Percentiles rank a stretch among this genome's conserved stretches.
Evolutionary conservation across 2,797 vertebrate genomes (phyloP).

Genomic region (Malurus splendens): DNA sequence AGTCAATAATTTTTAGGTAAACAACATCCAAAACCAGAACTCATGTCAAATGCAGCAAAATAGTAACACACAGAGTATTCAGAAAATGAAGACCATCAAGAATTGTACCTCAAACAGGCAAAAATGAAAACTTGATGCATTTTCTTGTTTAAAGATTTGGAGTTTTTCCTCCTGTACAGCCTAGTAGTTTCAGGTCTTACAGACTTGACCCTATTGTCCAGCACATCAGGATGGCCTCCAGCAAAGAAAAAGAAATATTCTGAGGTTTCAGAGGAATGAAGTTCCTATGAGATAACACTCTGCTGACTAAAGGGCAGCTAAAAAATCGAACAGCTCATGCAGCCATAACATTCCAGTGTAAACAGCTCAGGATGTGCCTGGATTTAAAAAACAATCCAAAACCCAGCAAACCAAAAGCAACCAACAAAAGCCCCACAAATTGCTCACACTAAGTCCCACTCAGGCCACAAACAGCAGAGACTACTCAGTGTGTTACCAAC

Average conservation of each 20-base stretch:
- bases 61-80: not conserved
- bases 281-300: not conserved
- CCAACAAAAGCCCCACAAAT: not conserved
- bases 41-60: not conserved
- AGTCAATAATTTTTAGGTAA: not conserved
- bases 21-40: not conserved
- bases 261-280: not conserved
- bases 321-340: not conserved
- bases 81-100: not conserved
- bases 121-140: not conserved
- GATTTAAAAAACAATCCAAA: not conserved
- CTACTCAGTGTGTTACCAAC: not conserved
- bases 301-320: not conserved
- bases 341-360: not conserved
- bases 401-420: not conserved
- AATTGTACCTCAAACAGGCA: not conserved
- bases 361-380: not conserved
- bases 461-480: accelerated
- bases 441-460: accelerated
- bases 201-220: not conserved
- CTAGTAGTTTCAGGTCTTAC: not conserved
- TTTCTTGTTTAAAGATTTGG: not conserved
- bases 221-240: not conserved
- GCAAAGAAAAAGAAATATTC: not conserved
- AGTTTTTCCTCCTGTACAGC: not conserved